These are phyloP conservation scores for Babylonia areolata DNA, from an alignment of 1,140 invertebrate genomes.

Conservation along the genomic window DNA sequence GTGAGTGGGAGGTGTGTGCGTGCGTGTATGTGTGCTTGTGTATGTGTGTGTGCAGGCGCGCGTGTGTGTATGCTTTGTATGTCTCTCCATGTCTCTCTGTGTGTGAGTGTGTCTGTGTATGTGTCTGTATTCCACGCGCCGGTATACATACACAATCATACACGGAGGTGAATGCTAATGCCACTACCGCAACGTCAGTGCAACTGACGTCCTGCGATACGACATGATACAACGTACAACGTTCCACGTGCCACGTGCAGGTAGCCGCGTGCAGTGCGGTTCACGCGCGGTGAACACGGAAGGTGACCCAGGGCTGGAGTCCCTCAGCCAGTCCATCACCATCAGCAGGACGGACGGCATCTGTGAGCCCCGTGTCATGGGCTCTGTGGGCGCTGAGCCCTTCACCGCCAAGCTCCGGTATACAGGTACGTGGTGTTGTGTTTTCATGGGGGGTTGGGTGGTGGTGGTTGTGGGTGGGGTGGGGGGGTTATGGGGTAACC, in stretches of 20 bases:
- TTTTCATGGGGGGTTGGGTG: too few species aligned
- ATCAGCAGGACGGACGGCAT: slow-evolving; percentile 66
- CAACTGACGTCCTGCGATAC: background rate
- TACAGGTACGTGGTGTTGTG: slow-evolving; percentile 73
- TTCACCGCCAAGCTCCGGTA: slow-evolving; percentile 75
- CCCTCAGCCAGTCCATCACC: slow-evolving; percentile 64
- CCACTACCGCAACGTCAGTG: background rate
- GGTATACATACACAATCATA: too few species aligned
- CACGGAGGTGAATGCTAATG: too few species aligned
- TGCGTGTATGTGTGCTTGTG: too few species aligned
- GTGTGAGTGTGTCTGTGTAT: too few species aligned
- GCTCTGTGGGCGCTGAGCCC: slow-evolving; percentile 72
- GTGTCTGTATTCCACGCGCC: too few species aligned
- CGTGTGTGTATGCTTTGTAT: too few species aligned
- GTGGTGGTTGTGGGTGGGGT: too few species aligned
- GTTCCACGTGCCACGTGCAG: slow-evolving; percentile 54
- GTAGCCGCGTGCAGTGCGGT: slow-evolving; percentile 74
- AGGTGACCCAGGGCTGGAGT: slow-evolving; percentile 74
- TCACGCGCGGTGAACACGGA: slow-evolving; percentile 73
- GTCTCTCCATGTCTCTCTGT: too few species aligned
- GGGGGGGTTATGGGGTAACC: too few species aligned
- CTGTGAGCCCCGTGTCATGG: slow-evolving; percentile 66
- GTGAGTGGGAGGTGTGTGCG: too few species aligned
- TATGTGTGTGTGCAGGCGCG: too few species aligned
- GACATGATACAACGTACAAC: background rate